Percentiles rank a stretch among this genome's conserved stretches.
Evolutionary conservation across 2,888 invertebrate species (phyloP).

Genomic region (Ectobius pallidus): DNA sequence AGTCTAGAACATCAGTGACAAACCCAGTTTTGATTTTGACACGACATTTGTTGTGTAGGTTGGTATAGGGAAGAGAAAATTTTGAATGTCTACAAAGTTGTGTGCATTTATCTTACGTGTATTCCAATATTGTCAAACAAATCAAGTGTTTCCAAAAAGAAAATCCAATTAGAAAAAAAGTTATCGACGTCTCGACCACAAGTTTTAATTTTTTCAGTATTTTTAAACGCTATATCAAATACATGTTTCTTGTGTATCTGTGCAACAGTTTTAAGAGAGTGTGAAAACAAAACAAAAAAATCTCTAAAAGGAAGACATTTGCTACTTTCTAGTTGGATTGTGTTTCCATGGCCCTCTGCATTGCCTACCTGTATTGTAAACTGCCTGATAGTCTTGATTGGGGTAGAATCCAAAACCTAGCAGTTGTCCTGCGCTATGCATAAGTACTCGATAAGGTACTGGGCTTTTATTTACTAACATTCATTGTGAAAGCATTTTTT

Average conservation of each 20-base stretch:
- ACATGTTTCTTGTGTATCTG: constrained; percentile 21
- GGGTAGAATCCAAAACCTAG: background rate
- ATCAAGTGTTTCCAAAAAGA: constrained; percentile 7
- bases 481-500: background rate
- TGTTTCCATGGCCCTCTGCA: background rate
- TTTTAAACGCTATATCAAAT: constrained; percentile 15
- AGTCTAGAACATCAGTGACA: constrained; percentile 6
- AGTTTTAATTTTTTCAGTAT: constrained; percentile 17
- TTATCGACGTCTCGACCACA: background rate
- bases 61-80: constrained; percentile 19
- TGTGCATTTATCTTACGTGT: constrained; percentile 27
- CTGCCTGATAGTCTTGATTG: background rate
- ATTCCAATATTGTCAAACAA: too few relatives aligned
- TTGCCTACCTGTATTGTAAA: background rate
- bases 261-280: constrained; percentile 23
- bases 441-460: too few relatives aligned
- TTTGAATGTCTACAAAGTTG: constrained; percentile 13
- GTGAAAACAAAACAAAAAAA: background rate
- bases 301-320: background rate
- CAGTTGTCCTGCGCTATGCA: too few relatives aligned
- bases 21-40: constrained; percentile 1
- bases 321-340: constrained; percentile 4
- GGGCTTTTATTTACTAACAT: too few relatives aligned
- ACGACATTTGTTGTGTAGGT: background rate
- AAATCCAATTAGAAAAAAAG: constrained; percentile 13